A percentile compares a stretch with the other conserved stretches of the same genome.
Conservation (phyloP, 2,113 vertebrate species). For the Triplophysa tibetana region DNA sequence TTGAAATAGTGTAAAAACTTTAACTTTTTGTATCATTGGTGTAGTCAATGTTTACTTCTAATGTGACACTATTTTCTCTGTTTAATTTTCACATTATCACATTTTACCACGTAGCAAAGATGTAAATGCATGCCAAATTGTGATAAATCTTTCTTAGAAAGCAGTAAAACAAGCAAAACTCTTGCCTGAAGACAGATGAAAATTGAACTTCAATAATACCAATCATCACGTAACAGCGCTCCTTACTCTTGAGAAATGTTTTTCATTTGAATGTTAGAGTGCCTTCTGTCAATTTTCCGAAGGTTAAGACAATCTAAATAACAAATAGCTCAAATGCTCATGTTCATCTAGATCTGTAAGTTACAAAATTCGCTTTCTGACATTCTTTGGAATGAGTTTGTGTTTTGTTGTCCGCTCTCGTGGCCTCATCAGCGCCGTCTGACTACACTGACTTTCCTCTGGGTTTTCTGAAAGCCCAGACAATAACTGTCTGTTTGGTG, state of each 20-base stretch:
- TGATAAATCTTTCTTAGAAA: not conserved
- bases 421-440: conserved; percentile 33
- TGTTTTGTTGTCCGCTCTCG: conserved; percentile 52
- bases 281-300: not conserved
- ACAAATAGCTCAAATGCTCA: not conserved
- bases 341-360: conserved; percentile 25
- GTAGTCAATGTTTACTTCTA: too few relatives aligned
- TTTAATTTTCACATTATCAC: too few relatives aligned
- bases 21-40: too few relatives aligned
- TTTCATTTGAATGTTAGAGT: not conserved
- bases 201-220: not conserved
- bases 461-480: conserved; percentile 33
- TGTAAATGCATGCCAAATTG: not conserved
- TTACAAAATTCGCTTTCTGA: conserved; percentile 55
- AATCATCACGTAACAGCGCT: not conserved
- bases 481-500: conserved; percentile 48
- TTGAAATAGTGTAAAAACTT: too few relatives aligned
- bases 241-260: not conserved
- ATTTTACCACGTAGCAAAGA: not conserved
- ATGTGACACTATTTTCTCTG: too few relatives aligned
- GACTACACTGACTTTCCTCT: conserved; percentile 37
- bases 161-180: not conserved
- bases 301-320: not conserved
- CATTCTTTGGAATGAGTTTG: conserved; percentile 63
- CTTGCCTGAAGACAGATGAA: not conserved